Base-by-base conservation (phyloP, 2,113 vertebrate genomes). In the Kryptolebias marmoratus region DNA sequence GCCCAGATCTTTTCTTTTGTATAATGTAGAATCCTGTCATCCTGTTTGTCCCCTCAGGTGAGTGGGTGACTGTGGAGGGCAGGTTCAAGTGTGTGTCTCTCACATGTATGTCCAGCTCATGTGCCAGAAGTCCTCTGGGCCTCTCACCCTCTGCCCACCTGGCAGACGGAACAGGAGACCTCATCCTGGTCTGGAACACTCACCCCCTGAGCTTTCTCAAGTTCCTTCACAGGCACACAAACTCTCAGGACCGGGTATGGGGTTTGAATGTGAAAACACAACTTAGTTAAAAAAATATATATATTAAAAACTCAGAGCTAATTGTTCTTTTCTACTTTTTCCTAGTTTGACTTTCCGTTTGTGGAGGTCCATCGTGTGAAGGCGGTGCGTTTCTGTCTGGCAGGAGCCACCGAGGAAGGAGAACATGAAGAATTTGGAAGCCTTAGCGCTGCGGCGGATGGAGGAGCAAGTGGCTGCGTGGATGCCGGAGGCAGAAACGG, bases 81-180 rank as follows among this genome's bases (percentile, higher is more conserved):
- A 77, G 73, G 80, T 92, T 93, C 87, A 85, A 90, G 83, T 94
- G 93, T 16, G 80, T 95, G 70, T 95, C 94, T 4, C 88, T 96
- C 77, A 95, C 94, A 11, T 94, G 93, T 59, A 95, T 96, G 93
- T 95, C 94, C 84, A 94, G 95, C 82, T 94, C 94, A 7, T 95
- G 94, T 75, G 93, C 94, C 32, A 93, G 79, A 76, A 95, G 95
- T 71, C 94, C 94, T 5, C 80, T 90, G 57, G 95, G 95, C 27
- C 92, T 96, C 18, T 96, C 95, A 0, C 95, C 95, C 0, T 91
- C 93, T 0, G 94, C 95, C 28, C 95, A 96, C 79, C 86, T 96
- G 82, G 95, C 95, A 0, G 95, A 95, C 0, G 95, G 95, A 22
- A 95, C 94, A 0, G 95, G 92, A 0, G 93, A 96, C 80, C 94